These are phyloP conservation scores for Camptogramma bilineatum DNA, from an alignment of 2,888 invertebrate species.

Conservation along the genomic window DNA sequence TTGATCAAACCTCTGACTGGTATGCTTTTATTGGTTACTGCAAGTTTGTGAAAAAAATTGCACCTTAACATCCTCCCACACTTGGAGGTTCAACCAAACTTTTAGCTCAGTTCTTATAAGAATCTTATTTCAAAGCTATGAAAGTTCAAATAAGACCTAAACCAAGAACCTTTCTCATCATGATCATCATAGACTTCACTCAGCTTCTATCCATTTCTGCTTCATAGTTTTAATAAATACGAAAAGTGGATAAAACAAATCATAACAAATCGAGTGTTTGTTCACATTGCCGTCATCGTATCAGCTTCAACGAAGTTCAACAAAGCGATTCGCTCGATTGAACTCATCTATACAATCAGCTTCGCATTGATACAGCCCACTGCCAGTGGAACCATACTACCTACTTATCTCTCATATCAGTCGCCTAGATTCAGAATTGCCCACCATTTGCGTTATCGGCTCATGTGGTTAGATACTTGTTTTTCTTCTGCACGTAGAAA, in stretches of 20 bases:
- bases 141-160: too few relatives aligned
- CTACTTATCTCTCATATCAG: slow-evolving; percentile 2
- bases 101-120: too few relatives aligned
- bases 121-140: too few relatives aligned
- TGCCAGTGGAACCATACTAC: background rate
- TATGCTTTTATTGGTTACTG: too few relatives aligned
- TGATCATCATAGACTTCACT: too few relatives aligned
- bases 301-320: background rate
- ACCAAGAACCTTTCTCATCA: too few relatives aligned
- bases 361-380: slow-evolving; percentile 7
- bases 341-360: slow-evolving; percentile 4
- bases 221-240: background rate
- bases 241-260: background rate
- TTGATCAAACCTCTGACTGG: too few relatives aligned
- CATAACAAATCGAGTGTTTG: background rate
- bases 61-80: too few relatives aligned
- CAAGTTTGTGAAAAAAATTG: too few relatives aligned
- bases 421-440: background rate
- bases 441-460: background rate
- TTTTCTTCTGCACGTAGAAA: background rate
- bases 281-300: background rate
- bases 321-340: slow-evolving; percentile 6
- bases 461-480: background rate
- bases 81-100: too few relatives aligned
- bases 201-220: background rate